Conservation (phyloP, 2,113 vertebrate species). For the Chaetorhynchus papuensis region DNA sequence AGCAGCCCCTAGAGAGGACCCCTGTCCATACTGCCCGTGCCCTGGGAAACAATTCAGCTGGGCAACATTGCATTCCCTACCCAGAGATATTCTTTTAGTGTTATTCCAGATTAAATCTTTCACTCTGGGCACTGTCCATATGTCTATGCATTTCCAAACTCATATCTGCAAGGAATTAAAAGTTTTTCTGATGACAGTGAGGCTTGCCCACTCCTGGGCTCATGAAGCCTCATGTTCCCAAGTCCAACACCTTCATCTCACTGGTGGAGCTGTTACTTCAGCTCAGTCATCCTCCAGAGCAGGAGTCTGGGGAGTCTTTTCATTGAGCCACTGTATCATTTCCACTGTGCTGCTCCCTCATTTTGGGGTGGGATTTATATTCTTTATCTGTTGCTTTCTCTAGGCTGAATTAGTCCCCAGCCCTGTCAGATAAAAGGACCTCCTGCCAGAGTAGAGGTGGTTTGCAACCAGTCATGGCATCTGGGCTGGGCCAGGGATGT, state of each 20-base stretch:
- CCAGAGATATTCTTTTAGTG: neutral
- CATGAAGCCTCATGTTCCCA: neutral
- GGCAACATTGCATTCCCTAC: neutral
- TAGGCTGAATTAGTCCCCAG: neutral
- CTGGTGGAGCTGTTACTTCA: neutral
- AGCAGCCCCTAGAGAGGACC: neutral
- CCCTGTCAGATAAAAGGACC: fast-evolving
- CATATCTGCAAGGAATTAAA: neutral
- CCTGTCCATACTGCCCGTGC: neutral
- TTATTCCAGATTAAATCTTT: neutral
- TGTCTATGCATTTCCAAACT: neutral
- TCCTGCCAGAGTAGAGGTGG: neutral
- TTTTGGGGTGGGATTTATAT: neutral
- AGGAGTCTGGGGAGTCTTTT: neutral
- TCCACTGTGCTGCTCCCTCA: neutral
- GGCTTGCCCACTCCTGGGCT: neutral
- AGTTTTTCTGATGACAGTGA: neutral
- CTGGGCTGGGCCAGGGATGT: neutral
- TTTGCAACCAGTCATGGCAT: fast-evolving
- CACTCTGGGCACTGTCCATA: neutral
- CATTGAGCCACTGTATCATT: neutral
- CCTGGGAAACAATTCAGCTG: neutral
- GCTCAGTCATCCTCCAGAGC: neutral
- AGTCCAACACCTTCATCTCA: neutral
- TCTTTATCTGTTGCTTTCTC: neutral